Evolutionary conservation across 2,888 invertebrate species (phyloP), one percentile per base, ranked within the genome.

Genomic region (Onchidella celtica): DNA sequence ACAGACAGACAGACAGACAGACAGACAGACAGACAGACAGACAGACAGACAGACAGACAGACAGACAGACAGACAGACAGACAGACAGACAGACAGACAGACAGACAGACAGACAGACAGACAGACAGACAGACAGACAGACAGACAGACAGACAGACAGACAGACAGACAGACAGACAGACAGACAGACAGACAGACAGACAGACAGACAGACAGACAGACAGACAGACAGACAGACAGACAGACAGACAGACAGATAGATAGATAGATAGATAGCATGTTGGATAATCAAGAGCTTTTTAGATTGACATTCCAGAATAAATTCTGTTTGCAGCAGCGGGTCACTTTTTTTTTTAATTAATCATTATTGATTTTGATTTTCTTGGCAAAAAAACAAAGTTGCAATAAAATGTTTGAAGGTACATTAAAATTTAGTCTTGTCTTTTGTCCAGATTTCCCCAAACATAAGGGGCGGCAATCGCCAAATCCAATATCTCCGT

Each of bases 11-110:
- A 59, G 34, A 38, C 70, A 70, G n/a, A 61, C 61, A 79, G 34
- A 79, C 70, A 70, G 57, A 79, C 69, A 69, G 55, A 78, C 69
- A 78, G 55, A 78, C 69, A 70, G 32, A 69, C 69, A 69, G 32
- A 78, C 61, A 70, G 32, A 70, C 59, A 78, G 29, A 59, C 59
- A 77, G 47, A 77, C 65, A 65, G 47, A 76, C 27, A 76, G 38
- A 76, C 24, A 76, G 63, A 65, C 57, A 47, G 27, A 72, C 57
- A 24, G 27, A 55, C 29, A 55, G 29, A 55, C 57, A 72, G 57
- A 47, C 57, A 72, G 29, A 29, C 9, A 29, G 1, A 29, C 55
- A 29, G 24, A 29, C 47, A 55, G 47, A 72, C 55, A 72, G 72
- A 72, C 57, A 72, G 72, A 72, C 72, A 72, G 55, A 72, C 55